Evolutionary conservation across 2,888 invertebrate genomes (phyloP).

Genomic region (Pachliopta kotzebuea): DNA sequence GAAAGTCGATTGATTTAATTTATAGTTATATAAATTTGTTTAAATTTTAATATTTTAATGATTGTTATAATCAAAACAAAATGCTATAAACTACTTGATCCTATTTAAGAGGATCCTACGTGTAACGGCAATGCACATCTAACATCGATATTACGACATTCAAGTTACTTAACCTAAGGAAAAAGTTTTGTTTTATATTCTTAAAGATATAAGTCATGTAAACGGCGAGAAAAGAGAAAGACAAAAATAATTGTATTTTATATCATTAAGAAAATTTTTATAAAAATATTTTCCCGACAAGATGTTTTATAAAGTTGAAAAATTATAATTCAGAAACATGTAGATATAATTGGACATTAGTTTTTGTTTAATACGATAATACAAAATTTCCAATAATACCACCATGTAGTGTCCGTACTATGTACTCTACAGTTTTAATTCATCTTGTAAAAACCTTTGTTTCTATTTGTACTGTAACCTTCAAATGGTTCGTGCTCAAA

Average conservation of each 20-base stretch:
- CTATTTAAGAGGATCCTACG: background rate
- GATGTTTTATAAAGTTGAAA: conserved; percentile 1
- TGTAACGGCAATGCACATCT: background rate
- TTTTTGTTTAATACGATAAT: conserved; percentile 1
- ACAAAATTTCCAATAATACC: conserved; percentile 6
- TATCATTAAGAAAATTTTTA: conserved; percentile 1
- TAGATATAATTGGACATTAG: conserved; percentile 1
- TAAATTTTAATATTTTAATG: background rate
- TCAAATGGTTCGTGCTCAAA: conserved; percentile 21
- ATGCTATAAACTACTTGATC: conserved; percentile 1
- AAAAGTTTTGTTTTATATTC: background rate
- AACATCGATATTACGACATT: conserved; percentile 10
- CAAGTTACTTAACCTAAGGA: background rate
- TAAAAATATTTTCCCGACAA: conserved; percentile 4
- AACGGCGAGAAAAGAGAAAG: background rate
- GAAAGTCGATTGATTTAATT: background rate
- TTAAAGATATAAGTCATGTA: background rate
- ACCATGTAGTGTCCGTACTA: conserved; percentile 1
- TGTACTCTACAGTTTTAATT: conserved; percentile 1
- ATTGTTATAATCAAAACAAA: background rate
- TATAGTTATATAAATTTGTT: background rate
- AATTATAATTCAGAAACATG: background rate
- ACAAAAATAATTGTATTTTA: conserved; percentile 9
- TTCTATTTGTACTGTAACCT: conserved; percentile 22
- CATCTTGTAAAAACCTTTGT: conserved; percentile 4